Conservation (phyloP, 1,140 invertebrate species). For the Bombus affinis region DNA sequence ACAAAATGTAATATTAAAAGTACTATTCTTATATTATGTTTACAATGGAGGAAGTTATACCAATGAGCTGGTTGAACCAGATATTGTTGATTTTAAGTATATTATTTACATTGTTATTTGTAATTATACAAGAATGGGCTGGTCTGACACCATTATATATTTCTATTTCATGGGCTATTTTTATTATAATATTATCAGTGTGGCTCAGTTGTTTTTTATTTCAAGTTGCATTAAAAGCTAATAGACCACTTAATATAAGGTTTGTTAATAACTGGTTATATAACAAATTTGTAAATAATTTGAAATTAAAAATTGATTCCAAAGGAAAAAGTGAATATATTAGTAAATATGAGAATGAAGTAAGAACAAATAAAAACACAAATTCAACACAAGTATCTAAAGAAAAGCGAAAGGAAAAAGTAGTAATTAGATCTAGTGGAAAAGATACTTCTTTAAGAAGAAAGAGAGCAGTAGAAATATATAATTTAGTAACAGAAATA, state of each 20-base stretch:
- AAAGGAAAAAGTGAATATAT: not conserved
- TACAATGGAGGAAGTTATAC: conserved; percentile 71
- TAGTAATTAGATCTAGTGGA: conserved; percentile 31
- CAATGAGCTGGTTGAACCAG: conserved; percentile 75
- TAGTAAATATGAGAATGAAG: not conserved
- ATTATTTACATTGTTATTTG: conserved; percentile 62
- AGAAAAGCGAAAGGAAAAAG: not conserved
- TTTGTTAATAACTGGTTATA: conserved; percentile 67
- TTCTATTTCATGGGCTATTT: conserved; percentile 73
- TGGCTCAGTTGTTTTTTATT: conserved; percentile 75
- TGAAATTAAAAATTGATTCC: conserved; percentile 19
- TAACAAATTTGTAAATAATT: conserved; percentile 46
- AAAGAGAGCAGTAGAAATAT: conserved; percentile 52
- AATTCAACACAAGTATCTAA: not conserved
- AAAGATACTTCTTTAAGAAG: conserved; percentile 20
- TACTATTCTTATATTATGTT: conserved; percentile 11
- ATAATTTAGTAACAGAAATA: conserved; percentile 69
- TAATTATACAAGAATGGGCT: conserved; percentile 72
- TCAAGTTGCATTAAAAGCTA: conserved; percentile 73
- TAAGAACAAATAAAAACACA: conserved; percentile 24
- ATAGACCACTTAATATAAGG: conserved; percentile 64
- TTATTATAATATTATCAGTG: conserved; percentile 71
- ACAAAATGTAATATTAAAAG: conserved; percentile 54
- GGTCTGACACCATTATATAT: conserved; percentile 69
- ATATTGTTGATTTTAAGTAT: conserved; percentile 72